Percentiles rank a stretch among this genome's conserved stretches.
phyloP scores from a whole-genome alignment of 2,113 vertebrate species.

The Noctilio leporinus region DNA sequence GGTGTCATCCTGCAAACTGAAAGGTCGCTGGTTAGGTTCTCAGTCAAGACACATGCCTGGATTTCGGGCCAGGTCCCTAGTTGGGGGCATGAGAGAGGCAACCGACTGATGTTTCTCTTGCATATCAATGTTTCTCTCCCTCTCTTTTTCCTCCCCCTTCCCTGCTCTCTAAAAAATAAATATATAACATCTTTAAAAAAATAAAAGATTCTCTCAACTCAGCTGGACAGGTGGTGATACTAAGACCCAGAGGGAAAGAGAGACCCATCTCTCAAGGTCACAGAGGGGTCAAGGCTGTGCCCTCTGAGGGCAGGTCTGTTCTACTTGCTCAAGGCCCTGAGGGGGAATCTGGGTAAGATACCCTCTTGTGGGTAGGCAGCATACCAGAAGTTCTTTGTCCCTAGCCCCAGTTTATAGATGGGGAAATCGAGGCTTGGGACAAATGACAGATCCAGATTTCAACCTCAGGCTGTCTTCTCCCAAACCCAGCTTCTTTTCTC shows the following conservation, averaged over 20 bases:
- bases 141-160: neutral
- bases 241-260: neutral
- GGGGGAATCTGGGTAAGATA: neutral
- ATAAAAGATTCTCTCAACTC: neutral
- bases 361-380: neutral
- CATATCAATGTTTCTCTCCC: neutral
- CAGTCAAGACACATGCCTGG: neutral
- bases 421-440: neutral
- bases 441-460: neutral
- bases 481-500: neutral
- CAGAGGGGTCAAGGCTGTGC: neutral
- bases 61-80: neutral
- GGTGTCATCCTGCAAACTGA: neutral
- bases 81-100: neutral
- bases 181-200: neutral
- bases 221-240: neutral
- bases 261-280: neutral
- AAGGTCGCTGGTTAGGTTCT: neutral
- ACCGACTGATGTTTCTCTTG: neutral
- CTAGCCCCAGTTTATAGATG: neutral
- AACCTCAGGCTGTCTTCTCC: neutral
- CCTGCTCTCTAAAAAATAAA: neutral
- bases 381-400: neutral
- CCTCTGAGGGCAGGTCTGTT: neutral
- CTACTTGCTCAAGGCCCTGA: neutral